These are phyloP conservation scores for Drosophila demipolita DNA, from an alignment of 2,888 invertebrate genomes.

Conservation along the genomic window DNA sequence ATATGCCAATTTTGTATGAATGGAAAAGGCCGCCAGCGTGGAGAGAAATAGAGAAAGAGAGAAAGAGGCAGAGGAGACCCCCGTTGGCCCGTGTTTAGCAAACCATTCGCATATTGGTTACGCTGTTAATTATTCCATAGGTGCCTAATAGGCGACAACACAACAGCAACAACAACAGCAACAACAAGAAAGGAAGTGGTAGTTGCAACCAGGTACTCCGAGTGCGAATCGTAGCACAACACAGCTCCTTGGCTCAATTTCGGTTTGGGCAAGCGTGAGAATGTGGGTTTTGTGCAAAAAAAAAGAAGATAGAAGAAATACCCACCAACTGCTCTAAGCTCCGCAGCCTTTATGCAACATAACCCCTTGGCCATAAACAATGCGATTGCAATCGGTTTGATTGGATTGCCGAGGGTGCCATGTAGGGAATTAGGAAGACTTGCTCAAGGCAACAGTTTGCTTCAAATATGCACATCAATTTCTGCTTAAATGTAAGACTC, in stretches of 20 bases:
- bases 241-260: conserved; percentile 38
- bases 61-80: background rate
- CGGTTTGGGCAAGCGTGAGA: conserved; percentile 61
- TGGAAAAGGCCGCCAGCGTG: conserved; percentile 16
- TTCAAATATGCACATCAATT: conserved; percentile 44
- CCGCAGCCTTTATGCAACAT: conserved; percentile 22
- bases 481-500: conserved; percentile 22
- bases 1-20: conserved; percentile 59
- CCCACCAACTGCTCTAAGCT: conserved; percentile 5
- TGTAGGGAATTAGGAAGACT: conserved; percentile 16
- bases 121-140: conserved; percentile 75
- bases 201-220: conserved; percentile 14
- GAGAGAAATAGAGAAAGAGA: conserved; percentile 10
- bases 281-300: conserved; percentile 45
- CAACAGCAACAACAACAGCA: conserved; percentile 26
- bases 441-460: conserved; percentile 2
- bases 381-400: conserved; percentile 70
- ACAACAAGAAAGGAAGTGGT: conserved; percentile 54
- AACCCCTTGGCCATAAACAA: conserved; percentile 66
- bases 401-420: conserved; percentile 48
- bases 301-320: background rate
- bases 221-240: conserved; percentile 38
- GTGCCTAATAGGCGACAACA: conserved; percentile 62
- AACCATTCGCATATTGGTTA: conserved; percentile 65
- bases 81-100: conserved; percentile 7